Base-by-base conservation (phyloP, 1,140 invertebrate species). In the Caerostris darwini region DNA sequence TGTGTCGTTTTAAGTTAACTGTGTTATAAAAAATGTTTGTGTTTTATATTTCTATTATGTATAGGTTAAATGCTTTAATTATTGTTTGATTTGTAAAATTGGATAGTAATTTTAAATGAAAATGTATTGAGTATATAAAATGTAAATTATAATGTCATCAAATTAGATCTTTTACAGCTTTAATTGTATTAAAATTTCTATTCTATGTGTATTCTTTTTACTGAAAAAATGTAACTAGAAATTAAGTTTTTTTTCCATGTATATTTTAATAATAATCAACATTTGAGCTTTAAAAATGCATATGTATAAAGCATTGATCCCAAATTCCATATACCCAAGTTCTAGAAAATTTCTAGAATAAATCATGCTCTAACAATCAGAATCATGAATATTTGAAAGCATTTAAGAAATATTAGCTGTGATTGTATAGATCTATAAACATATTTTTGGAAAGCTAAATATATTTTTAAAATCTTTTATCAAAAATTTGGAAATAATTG, bases 341-440 rank as follows among this genome's bases (percentile, higher is more conserved):
- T 71, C n/a, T 71, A 34, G 34, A 34, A 34, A 34, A 34, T 1
- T 34, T 34, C 34, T 34, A 34, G 34, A 34, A 34, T 34, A 34
- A 34, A 34, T 19, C 57, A 12, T 58, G 19, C n/a, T 85, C 54
- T 34, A 17, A 85, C 56, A 85, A 56, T 56, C 12, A 56, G 54
- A 58, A 57, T 7, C 56, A 57, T 19, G 19, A 85, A 57, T 85
- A 58, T 5, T n/a, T 58, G 5, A 85, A 83, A 85, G 56, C 56
- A 85, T 59, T 85, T 85, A 58, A 85, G n/a, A 19, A 12, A 85
- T 58, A n/a, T 7, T 57, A 58, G 56, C 71, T 91, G 90, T 91
- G 90, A 91, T 91, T 91, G 69, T 91, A 77, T 57, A 90, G 67
- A 90, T 77, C 53, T 59, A 12, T 91, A 91, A 57, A 91, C 71